Conservation (phyloP, 2,113 vertebrate species). For the Arenaria interpres region DNA sequence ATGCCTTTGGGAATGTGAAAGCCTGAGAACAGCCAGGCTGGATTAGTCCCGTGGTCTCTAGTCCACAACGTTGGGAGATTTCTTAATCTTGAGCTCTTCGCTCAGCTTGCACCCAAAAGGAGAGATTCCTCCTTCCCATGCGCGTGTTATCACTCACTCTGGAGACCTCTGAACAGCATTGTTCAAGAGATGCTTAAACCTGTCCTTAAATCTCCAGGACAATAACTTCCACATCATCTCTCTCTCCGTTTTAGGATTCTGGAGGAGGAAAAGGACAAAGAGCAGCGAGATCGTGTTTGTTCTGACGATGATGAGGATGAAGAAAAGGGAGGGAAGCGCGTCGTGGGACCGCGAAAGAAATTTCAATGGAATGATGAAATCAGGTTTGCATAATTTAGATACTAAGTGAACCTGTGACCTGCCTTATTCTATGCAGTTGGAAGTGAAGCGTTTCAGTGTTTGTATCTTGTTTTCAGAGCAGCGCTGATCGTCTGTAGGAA, state of each 20-base stretch:
- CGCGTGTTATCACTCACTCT: neutral
- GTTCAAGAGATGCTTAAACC: neutral
- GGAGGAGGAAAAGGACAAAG: conserved; percentile 86
- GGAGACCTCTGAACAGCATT: neutral
- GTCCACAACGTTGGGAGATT: neutral
- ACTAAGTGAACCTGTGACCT: neutral
- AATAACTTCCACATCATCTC: neutral
- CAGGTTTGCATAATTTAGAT: conserved; percentile 76
- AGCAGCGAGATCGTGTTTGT: conserved; percentile 75
- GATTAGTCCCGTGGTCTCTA: neutral
- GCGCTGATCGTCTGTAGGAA: neutral
- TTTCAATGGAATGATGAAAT: conserved; percentile 95
- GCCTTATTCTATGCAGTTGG: neutral
- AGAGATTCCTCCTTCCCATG: neutral
- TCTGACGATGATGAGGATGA: conserved; percentile 86
- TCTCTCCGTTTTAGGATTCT: conserved; percentile 73
- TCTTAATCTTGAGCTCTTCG: neutral
- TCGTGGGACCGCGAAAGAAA: conserved; percentile 86
- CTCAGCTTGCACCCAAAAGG: neutral
- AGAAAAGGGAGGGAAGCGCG: conserved; percentile 81
- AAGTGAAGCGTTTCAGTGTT: neutral
- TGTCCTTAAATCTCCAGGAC: neutral
- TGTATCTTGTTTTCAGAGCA: neutral
- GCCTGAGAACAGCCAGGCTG: neutral
- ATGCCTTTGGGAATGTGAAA: neutral